Conservation (phyloP, 30 jellyfish, hydroid and myxozoan genomes). For the Aurelia sp. region DNA sequence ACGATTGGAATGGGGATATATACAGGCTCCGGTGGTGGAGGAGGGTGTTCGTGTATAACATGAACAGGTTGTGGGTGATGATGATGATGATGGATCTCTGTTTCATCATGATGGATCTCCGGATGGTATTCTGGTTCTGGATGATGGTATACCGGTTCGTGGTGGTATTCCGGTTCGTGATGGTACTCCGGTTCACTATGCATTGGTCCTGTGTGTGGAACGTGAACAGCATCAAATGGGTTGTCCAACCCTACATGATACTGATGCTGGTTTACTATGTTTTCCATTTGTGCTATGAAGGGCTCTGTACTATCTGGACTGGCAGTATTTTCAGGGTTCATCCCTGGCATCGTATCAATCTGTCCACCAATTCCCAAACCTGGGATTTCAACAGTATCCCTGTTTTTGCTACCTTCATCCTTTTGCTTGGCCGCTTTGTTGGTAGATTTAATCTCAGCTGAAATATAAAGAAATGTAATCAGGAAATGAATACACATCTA, state of each 20-base stretch:
- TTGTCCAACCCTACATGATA: conserved; percentile 75
- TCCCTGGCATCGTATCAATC: conserved; percentile 69
- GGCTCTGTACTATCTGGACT: conserved; percentile 56
- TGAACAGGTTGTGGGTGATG: conserved; percentile 83
- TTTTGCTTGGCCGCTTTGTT: conserved; percentile 20
- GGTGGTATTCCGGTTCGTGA: too few relatives aligned
- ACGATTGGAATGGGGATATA: conserved; percentile 69
- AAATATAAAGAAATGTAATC: not conserved
- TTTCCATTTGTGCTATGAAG: conserved; percentile 55
- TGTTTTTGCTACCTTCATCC: conserved; percentile 36
- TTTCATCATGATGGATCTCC: conserved; percentile 26
- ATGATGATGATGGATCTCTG: conserved; percentile 66
- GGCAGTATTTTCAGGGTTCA: conserved; percentile 18
- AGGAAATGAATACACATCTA: not conserved
- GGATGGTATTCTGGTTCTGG: conserved; percentile 61
- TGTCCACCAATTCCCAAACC: conserved; percentile 66
- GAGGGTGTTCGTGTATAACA: conserved; percentile 87
- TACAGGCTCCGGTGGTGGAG: conserved; percentile 86
- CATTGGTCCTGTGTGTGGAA: conserved; percentile 40
- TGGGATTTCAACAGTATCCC: conserved; percentile 74
- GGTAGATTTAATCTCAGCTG: not conserved
- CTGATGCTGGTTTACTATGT: conserved; percentile 62
- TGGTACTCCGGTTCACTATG: too few relatives aligned
- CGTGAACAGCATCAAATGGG: conserved; percentile 71
- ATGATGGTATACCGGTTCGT: conserved; percentile 32